Conservation (phyloP, 2,797 vertebrate species). For the Hydrocynus forskahlii region DNA sequence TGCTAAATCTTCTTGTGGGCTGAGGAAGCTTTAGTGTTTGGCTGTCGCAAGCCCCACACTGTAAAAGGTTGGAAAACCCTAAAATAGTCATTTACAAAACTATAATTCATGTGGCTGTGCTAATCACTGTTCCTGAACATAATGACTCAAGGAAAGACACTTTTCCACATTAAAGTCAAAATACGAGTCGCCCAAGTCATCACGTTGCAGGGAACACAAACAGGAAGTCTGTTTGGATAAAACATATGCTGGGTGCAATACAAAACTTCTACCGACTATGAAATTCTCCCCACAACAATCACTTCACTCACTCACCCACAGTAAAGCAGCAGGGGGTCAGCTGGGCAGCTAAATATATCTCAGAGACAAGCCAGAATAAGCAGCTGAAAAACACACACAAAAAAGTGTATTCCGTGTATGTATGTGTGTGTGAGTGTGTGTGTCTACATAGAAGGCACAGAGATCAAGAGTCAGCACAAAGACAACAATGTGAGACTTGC, state of each 20-base stretch:
- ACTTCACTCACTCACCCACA: slow-evolving; percentile 59
- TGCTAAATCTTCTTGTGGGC: no score
- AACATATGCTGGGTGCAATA: slow-evolving; percentile 32
- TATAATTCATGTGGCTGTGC: background rate
- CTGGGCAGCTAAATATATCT: slow-evolving; percentile 71
- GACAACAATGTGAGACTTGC: slow-evolving; percentile 58
- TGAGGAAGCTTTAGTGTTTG: no score
- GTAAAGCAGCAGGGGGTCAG: slow-evolving; percentile 58
- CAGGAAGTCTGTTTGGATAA: slow-evolving; percentile 29
- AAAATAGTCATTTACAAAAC: background rate
- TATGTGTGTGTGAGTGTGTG: slow-evolving; percentile 35
- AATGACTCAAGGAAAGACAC: background rate
- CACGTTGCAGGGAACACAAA: background rate
- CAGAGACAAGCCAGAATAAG: slow-evolving; percentile 64
- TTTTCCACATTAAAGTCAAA: background rate
- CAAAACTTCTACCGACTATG: slow-evolving; percentile 34
- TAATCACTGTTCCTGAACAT: background rate
- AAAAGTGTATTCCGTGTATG: slow-evolving; percentile 48
- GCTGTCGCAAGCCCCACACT: no score
- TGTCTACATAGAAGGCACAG: slow-evolving; percentile 34
- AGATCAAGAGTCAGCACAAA: slow-evolving; percentile 56
- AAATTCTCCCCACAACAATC: slow-evolving; percentile 56
- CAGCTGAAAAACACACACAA: slow-evolving; percentile 55
- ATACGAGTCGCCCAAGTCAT: background rate
- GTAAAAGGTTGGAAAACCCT: no score